Evolutionary conservation across 2,888 invertebrate species (phyloP).

Genomic region (Heliconius cydno): DNA sequence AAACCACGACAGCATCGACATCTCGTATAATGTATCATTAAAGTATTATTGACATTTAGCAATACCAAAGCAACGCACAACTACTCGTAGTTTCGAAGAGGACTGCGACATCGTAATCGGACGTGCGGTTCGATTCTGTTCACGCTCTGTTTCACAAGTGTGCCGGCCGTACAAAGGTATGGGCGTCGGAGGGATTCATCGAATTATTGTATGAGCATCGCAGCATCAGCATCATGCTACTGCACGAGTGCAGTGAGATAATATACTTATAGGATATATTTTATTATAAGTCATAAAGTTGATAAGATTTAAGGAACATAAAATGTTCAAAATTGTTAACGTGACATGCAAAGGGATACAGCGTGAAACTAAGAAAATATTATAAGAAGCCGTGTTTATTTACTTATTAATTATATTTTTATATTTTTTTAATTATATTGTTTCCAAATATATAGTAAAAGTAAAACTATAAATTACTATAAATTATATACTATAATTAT

Average conservation of each 20-base stretch:
- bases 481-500: background rate
- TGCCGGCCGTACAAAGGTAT: conserved; percentile 35
- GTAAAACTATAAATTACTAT: background rate
- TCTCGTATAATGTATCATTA: background rate
- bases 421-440: no score
- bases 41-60: background rate
- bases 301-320: no score
- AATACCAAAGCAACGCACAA: conserved; percentile 23
- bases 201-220: conserved; percentile 20
- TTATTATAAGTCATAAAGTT: background rate
- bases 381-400: no score
- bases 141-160: conserved; percentile 42
- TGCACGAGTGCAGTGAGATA: background rate
- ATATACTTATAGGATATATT: background rate
- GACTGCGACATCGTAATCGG: conserved; percentile 40
- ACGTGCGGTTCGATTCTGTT: conserved; percentile 43
- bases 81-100: conserved; percentile 23
- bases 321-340: background rate
- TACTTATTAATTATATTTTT: no score
- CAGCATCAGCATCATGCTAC: background rate
- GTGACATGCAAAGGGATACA: background rate
- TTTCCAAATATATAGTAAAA: background rate
- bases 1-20: background rate
- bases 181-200: conserved; percentile 26
- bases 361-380: background rate